Percentiles rank a stretch among this genome's conserved stretches.
Conservation (phyloP, 2,888 invertebrate genomes). For the Chrysodeixis includens region DNA sequence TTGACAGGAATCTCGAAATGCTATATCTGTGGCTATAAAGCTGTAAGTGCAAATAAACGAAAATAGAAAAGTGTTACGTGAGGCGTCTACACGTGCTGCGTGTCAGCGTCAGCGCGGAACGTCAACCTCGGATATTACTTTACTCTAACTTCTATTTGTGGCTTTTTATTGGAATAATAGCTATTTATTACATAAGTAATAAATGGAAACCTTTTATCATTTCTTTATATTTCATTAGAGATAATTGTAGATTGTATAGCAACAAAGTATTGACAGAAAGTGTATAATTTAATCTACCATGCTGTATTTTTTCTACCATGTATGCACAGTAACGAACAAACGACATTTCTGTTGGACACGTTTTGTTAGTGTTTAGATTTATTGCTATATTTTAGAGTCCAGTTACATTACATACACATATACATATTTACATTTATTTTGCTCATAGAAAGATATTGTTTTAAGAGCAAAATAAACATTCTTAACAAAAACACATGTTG, state of each 20-base stretch:
- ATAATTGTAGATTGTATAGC: too few species aligned
- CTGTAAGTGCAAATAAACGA: slow-evolving; percentile 77
- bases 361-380: too few species aligned
- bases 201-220: not conserved
- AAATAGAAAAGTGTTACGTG: slow-evolving; percentile 76
- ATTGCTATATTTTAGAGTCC: too few species aligned
- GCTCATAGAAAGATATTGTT: too few species aligned
- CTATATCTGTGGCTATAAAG: slow-evolving; percentile 73
- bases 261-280: too few species aligned
- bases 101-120: slow-evolving; percentile 44
- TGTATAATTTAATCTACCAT: too few species aligned
- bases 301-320: too few species aligned
- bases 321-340: too few species aligned
- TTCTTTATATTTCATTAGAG: not conserved
- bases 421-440: too few species aligned
- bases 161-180: not conserved
- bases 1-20: slow-evolving; percentile 73
- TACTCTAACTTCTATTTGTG: slow-evolving; percentile 1
- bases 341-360: too few species aligned
- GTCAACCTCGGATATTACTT: slow-evolving; percentile 26
- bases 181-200: not conserved
- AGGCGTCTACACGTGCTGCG: slow-evolving; percentile 55
- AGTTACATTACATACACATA: too few species aligned
- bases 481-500: not conserved
- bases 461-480: too few species aligned